Base-by-base conservation (phyloP, 2,113 vertebrate species). In the Hyaena hyaena region DNA sequence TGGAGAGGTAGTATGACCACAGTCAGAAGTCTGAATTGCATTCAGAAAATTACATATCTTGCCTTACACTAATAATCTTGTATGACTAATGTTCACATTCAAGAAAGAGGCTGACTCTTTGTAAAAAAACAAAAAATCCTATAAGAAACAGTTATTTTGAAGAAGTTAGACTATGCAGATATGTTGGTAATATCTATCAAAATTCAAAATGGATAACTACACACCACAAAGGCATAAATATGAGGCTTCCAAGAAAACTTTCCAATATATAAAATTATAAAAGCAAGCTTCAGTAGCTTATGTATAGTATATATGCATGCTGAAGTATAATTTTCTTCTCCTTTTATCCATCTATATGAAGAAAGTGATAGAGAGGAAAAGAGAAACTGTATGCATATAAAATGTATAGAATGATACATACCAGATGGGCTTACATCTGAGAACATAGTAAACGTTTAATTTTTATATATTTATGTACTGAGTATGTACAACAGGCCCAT, bases 21-120 rank as follows among this genome's bases (percentile, higher is more conserved):
- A 35, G 35, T 96, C 83, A 98, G 94, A 98, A 68, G 15, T n/a
- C 19, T 43, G 26, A 94, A 79, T 0, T 23, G 2, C 5, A 95
- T 88, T 88, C 87, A 95, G 0, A 95, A 39, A 11, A 23, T 24
- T 43, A 55, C 31, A 92, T 15, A 45, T 26, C 26, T 39, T 83
- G 55, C 39, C 33, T 89, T 80, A 63, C 79, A 58, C 33, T 61
- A 24, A 39, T 39, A n/a, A 33, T 58, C 58, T 16, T 23, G 19
- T 23, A 65, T 39, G 53, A 71, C 5, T 35, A 71, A 53, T 28
- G 28, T 48, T 93, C 45, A 76, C 0, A 5, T 69, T 26, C 48
- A 83, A 90, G 33, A 71, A 82, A 53, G 48, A 95, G 6, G 43
- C 48, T 50, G 10, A 69, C 2, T 84, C 26, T 39, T 87, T 17